phyloP scores from a whole-genome alignment of 2,797 vertebrate genomes.

The Sphenodon punctatus region DNA sequence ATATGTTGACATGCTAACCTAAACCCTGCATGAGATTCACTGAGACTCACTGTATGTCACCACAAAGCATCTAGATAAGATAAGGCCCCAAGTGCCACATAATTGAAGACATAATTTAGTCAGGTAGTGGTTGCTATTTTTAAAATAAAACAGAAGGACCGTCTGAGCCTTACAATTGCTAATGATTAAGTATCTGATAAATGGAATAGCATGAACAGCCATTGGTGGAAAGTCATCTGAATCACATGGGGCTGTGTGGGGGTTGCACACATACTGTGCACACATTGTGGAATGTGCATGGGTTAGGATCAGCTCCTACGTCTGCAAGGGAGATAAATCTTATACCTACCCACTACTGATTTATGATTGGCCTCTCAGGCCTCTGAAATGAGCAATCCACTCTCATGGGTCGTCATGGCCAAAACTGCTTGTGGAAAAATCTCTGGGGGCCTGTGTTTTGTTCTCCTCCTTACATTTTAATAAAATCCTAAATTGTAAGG shows the following conservation, averaged over 20 bases:
- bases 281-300: too few relatives aligned
- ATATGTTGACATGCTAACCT: too few relatives aligned
- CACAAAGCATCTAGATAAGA: neutral
- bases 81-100: neutral
- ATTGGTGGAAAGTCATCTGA: slow-evolving; percentile 35
- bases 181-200: slow-evolving; percentile 6
- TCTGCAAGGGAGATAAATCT: too few relatives aligned
- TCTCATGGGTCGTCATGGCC: neutral
- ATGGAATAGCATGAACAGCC: neutral
- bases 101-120: neutral
- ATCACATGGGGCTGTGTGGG: too few relatives aligned
- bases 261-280: too few relatives aligned
- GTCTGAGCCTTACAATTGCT: slow-evolving; percentile 17
- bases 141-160: slow-evolving; percentile 8
- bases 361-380: neutral
- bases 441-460: accelerated
- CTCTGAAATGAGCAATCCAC: neutral
- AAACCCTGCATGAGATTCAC: too few relatives aligned
- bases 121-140: neutral
- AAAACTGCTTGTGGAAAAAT: accelerated
- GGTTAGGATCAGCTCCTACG: slow-evolving; percentile 15
- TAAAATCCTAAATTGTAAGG: too few relatives aligned
- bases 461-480: too few relatives aligned
- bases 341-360: too few relatives aligned
- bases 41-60: neutral